Conservation (phyloP, 2,797 vertebrate genomes). For the Chloroceryle amazona region DNA sequence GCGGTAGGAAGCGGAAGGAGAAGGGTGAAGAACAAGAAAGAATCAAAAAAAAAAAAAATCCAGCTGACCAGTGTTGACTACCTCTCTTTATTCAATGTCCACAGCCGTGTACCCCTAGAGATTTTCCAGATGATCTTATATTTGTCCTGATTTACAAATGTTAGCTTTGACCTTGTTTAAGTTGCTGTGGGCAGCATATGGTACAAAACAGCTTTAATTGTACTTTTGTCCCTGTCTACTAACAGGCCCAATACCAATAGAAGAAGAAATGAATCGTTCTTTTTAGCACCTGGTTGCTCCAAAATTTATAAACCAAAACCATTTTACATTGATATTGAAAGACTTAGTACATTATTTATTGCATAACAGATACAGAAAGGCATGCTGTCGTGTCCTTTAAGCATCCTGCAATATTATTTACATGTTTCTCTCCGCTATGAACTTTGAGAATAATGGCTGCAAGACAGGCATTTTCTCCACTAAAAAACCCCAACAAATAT, state of each 20-base stretch:
- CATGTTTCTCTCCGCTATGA: background rate
- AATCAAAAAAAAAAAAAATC: background rate
- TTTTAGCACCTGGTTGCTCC: constrained; percentile 2
- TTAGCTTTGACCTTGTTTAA: constrained; percentile 81
- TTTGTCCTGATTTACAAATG: constrained; percentile 81
- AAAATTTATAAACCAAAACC: constrained; percentile 40
- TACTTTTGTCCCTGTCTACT: constrained; percentile 83
- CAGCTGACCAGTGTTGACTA: constrained; percentile 38
- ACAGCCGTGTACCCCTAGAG: constrained; percentile 74
- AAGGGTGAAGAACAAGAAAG: background rate
- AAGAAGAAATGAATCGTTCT: constrained; percentile 76
- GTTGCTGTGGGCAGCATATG: constrained; percentile 87
- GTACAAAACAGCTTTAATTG: constrained; percentile 87
- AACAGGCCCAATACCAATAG: constrained; percentile 87
- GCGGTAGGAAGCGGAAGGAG: background rate
- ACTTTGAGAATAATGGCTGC: background rate
- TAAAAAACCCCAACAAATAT: background rate
- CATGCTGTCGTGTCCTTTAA: background rate
- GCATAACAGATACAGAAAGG: background rate
- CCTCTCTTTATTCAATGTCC: constrained; percentile 43
- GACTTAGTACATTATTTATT: background rate
- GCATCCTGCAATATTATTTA: background rate
- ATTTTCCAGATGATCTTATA: constrained; percentile 83
- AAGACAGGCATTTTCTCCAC: background rate
- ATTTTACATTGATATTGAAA: background rate